Evolutionary conservation across 2,113 vertebrate genomes (phyloP).

Genomic region (Microcebus tavaratra): DNA sequence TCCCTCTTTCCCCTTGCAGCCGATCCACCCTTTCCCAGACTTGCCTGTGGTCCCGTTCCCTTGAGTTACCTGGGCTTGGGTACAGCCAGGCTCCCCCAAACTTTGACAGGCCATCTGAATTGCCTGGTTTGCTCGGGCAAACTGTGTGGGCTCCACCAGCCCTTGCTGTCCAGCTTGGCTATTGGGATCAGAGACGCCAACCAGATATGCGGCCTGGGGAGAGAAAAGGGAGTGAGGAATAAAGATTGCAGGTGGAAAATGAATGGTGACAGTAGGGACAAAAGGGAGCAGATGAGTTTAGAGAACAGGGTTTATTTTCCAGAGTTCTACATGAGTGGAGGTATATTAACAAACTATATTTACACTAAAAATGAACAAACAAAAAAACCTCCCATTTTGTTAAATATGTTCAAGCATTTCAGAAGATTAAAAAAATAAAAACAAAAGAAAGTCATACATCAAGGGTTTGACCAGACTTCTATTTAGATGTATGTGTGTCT

Average conservation of each 20-base stretch:
- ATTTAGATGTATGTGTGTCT: not conserved
- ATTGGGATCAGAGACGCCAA: conserved; percentile 95
- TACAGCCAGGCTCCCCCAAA: conserved; percentile 95
- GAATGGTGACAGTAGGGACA: not conserved
- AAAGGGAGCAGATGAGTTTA: not conserved
- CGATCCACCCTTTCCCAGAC: not conserved
- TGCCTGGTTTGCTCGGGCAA: conserved; percentile 96
- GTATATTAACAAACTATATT: not conserved
- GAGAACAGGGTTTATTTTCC: not conserved
- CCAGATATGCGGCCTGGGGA: conserved; percentile 93
- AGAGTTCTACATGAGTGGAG: not conserved
- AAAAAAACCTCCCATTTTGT: not conserved
- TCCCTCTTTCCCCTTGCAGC: not conserved
- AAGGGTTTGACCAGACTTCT: not conserved
- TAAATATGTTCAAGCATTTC: conserved; percentile 17
- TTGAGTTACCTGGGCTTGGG: conserved; percentile 93
- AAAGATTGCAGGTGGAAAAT: not conserved
- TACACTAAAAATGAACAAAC: not conserved
- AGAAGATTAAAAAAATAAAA: not conserved
- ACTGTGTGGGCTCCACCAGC: conserved; percentile 96
- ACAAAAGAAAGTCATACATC: not conserved
- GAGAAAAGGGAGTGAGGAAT: not conserved
- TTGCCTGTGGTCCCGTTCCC: not conserved
- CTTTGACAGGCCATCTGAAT: conserved; percentile 99
- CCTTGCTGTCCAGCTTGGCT: conserved; percentile 96